Evolutionary conservation across 2,888 invertebrate species (phyloP).

Genomic region (Callimorpha dominula): DNA sequence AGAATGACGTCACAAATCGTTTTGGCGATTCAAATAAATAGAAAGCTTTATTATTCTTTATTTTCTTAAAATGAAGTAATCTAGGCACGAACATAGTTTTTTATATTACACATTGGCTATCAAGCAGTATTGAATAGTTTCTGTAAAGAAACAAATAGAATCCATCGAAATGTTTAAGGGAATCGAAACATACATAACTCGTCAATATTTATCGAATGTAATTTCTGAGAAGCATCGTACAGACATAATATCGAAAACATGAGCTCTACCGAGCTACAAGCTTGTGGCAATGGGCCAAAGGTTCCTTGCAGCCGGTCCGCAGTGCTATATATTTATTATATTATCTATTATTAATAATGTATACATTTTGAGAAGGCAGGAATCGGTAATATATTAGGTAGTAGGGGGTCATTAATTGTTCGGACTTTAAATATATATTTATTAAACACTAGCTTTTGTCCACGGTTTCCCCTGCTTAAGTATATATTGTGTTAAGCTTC

Average conservation of each 20-base stretch:
- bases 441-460: too few species aligned
- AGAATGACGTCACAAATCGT: too few species aligned
- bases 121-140: too few species aligned
- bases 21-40: too few species aligned
- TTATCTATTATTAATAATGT: conserved; percentile 61
- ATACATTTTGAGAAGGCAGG: conserved; percentile 23
- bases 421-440: too few species aligned
- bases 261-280: conserved; percentile 65
- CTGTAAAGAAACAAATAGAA: conserved; percentile 1
- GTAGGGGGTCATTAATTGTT: too few species aligned
- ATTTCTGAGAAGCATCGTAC: conserved; percentile 44
- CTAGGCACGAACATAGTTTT: too few species aligned
- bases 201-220: conserved; percentile 49
- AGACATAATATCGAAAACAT: conserved; percentile 61
- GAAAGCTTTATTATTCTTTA: too few species aligned
- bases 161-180: conserved; percentile 12
- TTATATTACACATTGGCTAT: too few species aligned
- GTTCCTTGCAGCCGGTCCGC: conserved; percentile 56
- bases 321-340: conserved; percentile 55
- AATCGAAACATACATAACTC: conserved; percentile 25
- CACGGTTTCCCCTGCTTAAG: too few species aligned
- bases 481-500: too few species aligned
- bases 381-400: conserved; percentile 3
- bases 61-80: too few species aligned
- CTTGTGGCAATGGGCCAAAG: conserved; percentile 75